phyloP scores from a whole-genome alignment of 2,797 vertebrate genomes.

The Alectoris magna region DNA sequence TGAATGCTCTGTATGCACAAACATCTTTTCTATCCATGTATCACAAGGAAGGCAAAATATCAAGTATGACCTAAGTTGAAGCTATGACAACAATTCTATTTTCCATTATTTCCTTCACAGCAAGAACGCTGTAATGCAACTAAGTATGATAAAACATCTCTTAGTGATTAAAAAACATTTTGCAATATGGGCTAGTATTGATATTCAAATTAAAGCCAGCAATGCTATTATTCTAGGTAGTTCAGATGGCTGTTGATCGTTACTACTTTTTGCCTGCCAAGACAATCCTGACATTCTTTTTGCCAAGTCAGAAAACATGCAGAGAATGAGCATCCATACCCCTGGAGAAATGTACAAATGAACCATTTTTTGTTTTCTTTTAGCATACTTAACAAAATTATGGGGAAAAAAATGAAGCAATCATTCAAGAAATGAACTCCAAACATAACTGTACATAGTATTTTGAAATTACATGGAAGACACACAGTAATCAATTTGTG shows the following conservation, averaged over 20 bases:
- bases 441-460: neutral
- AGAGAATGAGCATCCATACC: neutral
- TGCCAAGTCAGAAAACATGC: neutral
- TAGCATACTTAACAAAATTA: neutral
- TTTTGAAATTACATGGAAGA: neutral
- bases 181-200: neutral
- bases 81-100: neutral
- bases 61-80: neutral
- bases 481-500: neutral
- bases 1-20: neutral
- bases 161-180: neutral
- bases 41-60: neutral
- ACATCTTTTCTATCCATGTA: neutral
- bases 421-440: neutral
- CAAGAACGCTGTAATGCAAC: neutral
- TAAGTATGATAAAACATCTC: neutral
- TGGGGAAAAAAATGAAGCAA: neutral
- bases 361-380: neutral
- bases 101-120: neutral
- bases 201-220: neutral
- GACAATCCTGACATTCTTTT: neutral
- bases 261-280: conserved; percentile 33
- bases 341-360: accelerated
- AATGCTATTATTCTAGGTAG: neutral
- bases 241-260: conserved; percentile 27